Percentiles rank a stretch among this genome's conserved stretches.
Evolutionary conservation across 2,888 invertebrate species (phyloP).

Genomic region (Crematogaster levior): DNA sequence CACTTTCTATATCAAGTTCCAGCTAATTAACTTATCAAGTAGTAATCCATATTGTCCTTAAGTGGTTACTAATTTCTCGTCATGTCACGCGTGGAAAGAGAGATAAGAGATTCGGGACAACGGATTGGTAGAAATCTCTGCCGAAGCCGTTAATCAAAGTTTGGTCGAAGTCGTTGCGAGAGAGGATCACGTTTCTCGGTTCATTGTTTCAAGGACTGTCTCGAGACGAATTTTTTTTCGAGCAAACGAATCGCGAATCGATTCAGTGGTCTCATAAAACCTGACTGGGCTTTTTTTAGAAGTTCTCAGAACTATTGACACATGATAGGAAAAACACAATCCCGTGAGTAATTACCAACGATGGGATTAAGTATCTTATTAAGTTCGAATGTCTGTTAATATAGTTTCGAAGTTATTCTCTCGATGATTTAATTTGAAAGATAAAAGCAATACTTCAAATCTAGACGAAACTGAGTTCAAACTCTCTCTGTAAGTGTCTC

Average conservation of each 20-base stretch:
- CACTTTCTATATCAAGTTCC: background rate
- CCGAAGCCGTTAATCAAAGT: background rate
- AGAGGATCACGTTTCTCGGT: background rate
- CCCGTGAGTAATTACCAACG: no score
- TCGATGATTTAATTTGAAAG: no score
- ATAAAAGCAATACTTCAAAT: no score
- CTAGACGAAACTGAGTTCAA: no score
- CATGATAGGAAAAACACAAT: constrained; percentile 64
- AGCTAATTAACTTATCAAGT: background rate
- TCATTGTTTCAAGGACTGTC: background rate
- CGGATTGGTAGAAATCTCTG: background rate
- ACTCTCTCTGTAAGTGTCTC: no score
- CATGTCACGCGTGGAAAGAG: background rate
- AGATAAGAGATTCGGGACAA: background rate
- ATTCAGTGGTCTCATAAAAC: constrained; percentile 30
- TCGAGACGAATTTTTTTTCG: background rate
- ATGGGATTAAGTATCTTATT: no score
- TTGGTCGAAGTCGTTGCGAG: background rate
- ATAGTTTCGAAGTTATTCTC: no score
- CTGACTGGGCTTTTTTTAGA: constrained; percentile 9
- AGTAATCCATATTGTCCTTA: background rate
- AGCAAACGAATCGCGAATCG: background rate
- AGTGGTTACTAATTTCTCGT: background rate
- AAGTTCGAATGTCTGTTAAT: no score
- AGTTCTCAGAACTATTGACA: constrained; percentile 68